These are phyloP conservation scores for Zoanthus sansibaricus DNA, from an alignment of 92 coral and sea anemone species.

Conservation along the genomic window DNA sequence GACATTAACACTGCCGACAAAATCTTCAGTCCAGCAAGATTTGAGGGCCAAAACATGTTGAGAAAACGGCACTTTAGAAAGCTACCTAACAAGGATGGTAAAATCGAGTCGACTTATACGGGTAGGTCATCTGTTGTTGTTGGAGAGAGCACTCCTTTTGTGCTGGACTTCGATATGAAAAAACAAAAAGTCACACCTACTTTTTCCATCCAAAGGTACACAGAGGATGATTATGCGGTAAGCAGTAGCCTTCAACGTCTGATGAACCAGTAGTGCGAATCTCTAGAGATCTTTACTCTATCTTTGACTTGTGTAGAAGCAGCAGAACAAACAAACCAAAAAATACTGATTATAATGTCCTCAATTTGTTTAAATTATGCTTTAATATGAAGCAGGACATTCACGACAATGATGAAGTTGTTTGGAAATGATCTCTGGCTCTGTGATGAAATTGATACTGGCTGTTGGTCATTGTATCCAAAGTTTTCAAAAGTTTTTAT, in stretches of 20 bases:
- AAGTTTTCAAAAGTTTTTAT: no score
- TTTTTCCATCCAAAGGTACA: conserved; percentile 44
- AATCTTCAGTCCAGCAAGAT: conserved; percentile 40
- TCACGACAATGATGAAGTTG: background rate
- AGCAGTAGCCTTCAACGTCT: conserved; percentile 24
- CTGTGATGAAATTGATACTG: background rate
- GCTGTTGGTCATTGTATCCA: no score
- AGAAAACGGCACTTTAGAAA: conserved; percentile 42
- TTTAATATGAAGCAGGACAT: background rate
- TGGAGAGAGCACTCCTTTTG: conserved; percentile 41
- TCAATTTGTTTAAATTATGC: background rate
- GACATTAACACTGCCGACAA: conserved; percentile 39
- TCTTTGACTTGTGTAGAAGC: conserved; percentile 1
- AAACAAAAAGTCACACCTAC: conserved; percentile 56
- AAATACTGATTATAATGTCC: background rate
- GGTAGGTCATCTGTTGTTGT: conserved; percentile 54
- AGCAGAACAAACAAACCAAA: background rate
- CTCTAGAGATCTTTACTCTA: conserved; percentile 19
- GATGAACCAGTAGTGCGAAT: conserved; percentile 37
- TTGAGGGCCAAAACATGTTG: conserved; percentile 44
- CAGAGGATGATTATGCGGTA: conserved; percentile 36
- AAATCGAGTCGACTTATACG: conserved; percentile 20
- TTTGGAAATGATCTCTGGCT: background rate
- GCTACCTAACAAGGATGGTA: conserved; percentile 26
- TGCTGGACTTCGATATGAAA: conserved; percentile 44